Evolutionary conservation across 2,113 vertebrate species (phyloP).

Genomic region (Dasyurus viverrinus): DNA sequence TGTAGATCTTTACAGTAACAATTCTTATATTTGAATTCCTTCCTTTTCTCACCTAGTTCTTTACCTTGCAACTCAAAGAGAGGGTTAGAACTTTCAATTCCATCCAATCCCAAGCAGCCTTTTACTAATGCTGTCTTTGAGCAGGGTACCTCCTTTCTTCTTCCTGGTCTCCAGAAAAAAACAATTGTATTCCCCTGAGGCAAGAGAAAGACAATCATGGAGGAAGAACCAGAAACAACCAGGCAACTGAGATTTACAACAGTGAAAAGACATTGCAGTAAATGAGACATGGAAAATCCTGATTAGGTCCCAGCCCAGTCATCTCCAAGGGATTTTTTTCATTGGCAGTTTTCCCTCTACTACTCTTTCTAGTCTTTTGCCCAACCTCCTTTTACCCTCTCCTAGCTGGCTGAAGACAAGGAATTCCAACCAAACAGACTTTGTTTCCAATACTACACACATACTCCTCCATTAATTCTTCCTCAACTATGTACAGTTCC

Average conservation of each 20-base stretch:
- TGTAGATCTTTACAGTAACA: not conserved
- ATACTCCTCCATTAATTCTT: constrained; percentile 27
- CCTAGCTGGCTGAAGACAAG: not conserved
- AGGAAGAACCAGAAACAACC: not conserved
- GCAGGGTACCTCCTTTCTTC: not conserved
- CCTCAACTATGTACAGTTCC: not conserved
- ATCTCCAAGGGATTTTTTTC: constrained; percentile 6
- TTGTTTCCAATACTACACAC: constrained; percentile 49
- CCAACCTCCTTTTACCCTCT: not conserved
- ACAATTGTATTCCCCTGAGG: not conserved
- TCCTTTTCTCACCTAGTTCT: not conserved
- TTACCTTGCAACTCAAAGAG: not conserved
- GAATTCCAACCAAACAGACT: constrained; percentile 39
- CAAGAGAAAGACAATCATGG: not conserved
- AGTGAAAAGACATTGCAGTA: not conserved
- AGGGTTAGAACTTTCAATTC: not conserved
- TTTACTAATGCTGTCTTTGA: not conserved
- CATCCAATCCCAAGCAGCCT: not conserved
- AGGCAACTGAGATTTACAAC: not conserved
- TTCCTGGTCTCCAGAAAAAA: not conserved
- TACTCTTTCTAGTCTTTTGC: not conserved
- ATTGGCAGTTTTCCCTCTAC: not conserved
- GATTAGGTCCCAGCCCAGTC: not conserved
- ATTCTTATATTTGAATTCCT: not conserved
- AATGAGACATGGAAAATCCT: constrained; percentile 1